Conservation (phyloP, 2,797 vertebrate species). For the Danio albolineatus region DNA sequence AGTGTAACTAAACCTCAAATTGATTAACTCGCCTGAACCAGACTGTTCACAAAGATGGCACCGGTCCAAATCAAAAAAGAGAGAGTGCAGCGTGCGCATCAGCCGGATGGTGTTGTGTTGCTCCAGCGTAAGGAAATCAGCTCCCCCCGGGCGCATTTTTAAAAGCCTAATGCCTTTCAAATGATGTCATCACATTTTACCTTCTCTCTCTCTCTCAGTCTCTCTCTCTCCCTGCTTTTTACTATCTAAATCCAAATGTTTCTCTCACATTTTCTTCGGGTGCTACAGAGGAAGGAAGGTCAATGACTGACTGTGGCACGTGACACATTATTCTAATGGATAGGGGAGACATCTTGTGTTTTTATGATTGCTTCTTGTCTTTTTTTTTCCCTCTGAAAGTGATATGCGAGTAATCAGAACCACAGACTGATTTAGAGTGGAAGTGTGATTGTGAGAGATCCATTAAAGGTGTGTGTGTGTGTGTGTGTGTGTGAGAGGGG, state of each 20-base stretch:
- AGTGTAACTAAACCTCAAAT: constrained; percentile 99
- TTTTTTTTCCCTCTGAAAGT: constrained; percentile 73
- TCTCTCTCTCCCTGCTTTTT: constrained; percentile 58
- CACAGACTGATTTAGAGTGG: constrained; percentile 94
- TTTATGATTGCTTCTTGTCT: constrained; percentile 80
- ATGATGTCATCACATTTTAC: constrained; percentile 99
- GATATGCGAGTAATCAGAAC: constrained; percentile 96
- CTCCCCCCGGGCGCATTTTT: constrained; percentile 99
- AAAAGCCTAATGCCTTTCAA: constrained; percentile 99
- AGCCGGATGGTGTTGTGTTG: constrained; percentile 99
- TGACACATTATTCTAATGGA: constrained; percentile 99
- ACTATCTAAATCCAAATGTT: constrained; percentile 72
- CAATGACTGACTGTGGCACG: constrained; percentile 84
- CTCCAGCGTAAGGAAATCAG: constrained; percentile 99
- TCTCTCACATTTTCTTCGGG: constrained; percentile 82
- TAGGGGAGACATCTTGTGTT: constrained; percentile 82
- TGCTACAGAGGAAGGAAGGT: constrained; percentile 79
- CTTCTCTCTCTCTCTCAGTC: constrained; percentile 73
- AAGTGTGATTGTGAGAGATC: constrained; percentile 94
- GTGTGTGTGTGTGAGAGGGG: background rate
- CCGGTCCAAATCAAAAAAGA: constrained; percentile 95
- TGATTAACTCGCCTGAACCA: constrained; percentile 99
- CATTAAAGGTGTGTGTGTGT: constrained; percentile 79
- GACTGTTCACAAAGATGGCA: constrained; percentile 99
- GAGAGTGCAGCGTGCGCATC: constrained; percentile 84